Base-by-base conservation (phyloP, 2,888 invertebrate genomes). In the Polydrusus tereticollis region DNA sequence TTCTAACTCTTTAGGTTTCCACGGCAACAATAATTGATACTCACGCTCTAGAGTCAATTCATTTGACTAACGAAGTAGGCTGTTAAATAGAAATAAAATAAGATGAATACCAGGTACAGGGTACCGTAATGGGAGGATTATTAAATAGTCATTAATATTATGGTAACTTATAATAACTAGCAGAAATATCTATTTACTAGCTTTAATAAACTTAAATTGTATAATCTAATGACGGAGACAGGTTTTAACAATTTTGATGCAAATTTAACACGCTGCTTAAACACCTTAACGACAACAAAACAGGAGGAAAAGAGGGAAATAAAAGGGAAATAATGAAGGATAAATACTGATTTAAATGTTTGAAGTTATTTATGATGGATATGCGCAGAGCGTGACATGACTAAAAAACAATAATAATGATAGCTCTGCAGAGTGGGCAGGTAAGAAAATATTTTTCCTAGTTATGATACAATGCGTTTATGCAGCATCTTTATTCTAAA, bases 1-100 rank as follows among this genome's bases (percentile, higher is more conserved):
- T n/a, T n/a, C n/a, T n/a, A n/a, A n/a, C n/a, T n/a, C n/a, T n/a
- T n/a, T n/a, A n/a, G n/a, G n/a, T n/a, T n/a, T n/a, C n/a, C n/a
- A n/a, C n/a, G n/a, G n/a, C n/a, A n/a, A n/a, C n/a, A n/a, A n/a
- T n/a, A n/a, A n/a, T n/a, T n/a, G n/a, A n/a, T n/a, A n/a, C n/a
- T n/a, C n/a, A n/a, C n/a, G n/a, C n/a, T n/a, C n/a, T n/a, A n/a
- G 50, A 50, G 60, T 58, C 52, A 41, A 68, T 68, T 68, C 50
- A 68, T 68, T 68, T 68, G 60, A 68, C 60, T 68, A 58, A 18
- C 60, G 60, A 58, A 60, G 60, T n/a, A 60, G 60, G 60, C 60
- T 60, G 50, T 33, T 23, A 52, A 60, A 47, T 58, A 58, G 45
- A 58, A 67, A 26, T 67, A 18, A 58, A 58, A 29, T 23, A 45